Base-by-base conservation (phyloP, 2,113 vertebrate genomes). In the Cyprinodon variegatus region DNA sequence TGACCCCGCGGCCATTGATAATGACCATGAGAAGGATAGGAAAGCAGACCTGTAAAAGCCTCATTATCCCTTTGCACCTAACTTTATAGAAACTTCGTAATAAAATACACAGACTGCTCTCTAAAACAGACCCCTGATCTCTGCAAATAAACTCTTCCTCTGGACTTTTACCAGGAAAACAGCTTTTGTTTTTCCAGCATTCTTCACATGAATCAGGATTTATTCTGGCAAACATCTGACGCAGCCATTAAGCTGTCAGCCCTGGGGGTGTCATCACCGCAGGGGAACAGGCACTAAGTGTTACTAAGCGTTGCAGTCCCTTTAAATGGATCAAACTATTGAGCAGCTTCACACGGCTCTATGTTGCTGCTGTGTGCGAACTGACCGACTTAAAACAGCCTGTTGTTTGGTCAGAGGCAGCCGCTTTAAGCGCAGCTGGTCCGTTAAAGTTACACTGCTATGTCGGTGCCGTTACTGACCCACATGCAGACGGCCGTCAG, bases 401-500 rank as follows among this genome's bases (percentile, higher is more conserved):
- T 45, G 43, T 45, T 45, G 43, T 45, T 45, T 29, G 29, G 43
- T 45, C 11, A 45, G 29, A 29, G 3, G 9, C 9, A 41, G 41
- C 29, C 29, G 29, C 29, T 29, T 41, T 41, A 41, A 41, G 9
- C 9, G 15, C 8, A 17, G 50, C 7, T 2, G 3, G 50, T n/a
- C 6, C 10, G 50, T 8, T 57, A 20, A 2, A 20, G 7, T 57
- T 20, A 9, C 1, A n/a, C 3, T 20, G 9, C 14, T 20, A 20
- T 50, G 9, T 22, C 4, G 36, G 53, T 7, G 53, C 61, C 46
- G 60, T 9, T 68, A 95, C 96, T 96, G 74, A 99, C 98, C 97
- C 97, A 98, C 83, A 96, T 96, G 82, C 92, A 93, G 69, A 96
- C 3, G 7, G 96, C 95, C 0, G 96, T 99, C 79, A 99, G 94